Base-by-base conservation (phyloP, 2,113 vertebrate species). In the Lota lota region DNA sequence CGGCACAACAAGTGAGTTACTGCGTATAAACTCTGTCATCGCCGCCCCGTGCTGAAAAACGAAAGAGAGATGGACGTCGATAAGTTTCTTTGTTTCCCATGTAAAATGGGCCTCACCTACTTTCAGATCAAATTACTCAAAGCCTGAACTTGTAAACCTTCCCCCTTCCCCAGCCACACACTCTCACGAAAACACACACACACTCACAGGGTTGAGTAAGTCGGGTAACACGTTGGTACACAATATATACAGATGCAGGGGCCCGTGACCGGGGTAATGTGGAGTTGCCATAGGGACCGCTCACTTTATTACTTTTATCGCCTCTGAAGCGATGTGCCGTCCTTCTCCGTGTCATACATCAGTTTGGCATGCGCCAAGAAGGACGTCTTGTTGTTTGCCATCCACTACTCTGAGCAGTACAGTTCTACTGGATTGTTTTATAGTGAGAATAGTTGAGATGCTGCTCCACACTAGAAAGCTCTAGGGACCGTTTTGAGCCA, bases 1-100 rank as follows among this genome's bases (percentile, higher is more conserved):
- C 33, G 67, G 83, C 18, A 83, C 87, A 69, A 67, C 77, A 20
- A 11, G 69, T 86, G 86, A 86, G 80, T 89, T 85, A 85, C 89
- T 83, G 87, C 84, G 67, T 76, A 82, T 86, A 86, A 86, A 88
- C 68, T 79, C 77, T 76, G 80, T 62, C 56, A 68, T 77, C 79
- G 80, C 79, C 65, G 56, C 50, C 28, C 28, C 4, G 28, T 6
- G 7, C 58, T 66, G 19, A 17, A 69, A 75, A 79, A 83, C 65
- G 62, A 66, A 54, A 60, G 63, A 60, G 75, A 81, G 78, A 83
- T 76, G 21, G 84, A 60, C 17, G 22, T 86, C 78, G 68, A 40
- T 77, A 74, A 70, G 84, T 86, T 86, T 89, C 84, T 87, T 89
- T 83, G 77, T 87, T 88, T 89, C 79, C 22, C 65, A 78, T 78